Evolutionary conservation across 2,888 invertebrate genomes (phyloP).

Genomic region (Drosophila trichaetosa): DNA sequence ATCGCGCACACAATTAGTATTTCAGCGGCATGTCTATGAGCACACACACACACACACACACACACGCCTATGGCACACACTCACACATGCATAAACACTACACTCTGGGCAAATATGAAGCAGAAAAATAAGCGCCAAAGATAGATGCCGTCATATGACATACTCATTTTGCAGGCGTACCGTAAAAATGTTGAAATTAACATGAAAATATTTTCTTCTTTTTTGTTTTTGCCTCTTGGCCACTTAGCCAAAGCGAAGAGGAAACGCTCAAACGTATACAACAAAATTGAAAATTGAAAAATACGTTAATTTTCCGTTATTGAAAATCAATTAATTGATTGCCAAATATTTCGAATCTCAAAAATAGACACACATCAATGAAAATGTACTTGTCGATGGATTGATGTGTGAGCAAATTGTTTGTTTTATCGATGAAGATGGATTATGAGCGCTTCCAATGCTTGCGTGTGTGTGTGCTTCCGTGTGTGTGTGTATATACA

Average conservation of each 20-base stretch:
- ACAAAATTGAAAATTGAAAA: conserved; percentile 7
- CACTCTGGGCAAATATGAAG: conserved; percentile 15
- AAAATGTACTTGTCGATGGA: conserved; percentile 67
- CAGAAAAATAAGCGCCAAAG: conserved; percentile 60
- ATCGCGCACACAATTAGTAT: conserved; percentile 82
- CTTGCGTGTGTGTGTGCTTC: background rate
- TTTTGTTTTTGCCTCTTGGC: conserved; percentile 19
- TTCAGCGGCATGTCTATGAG: conserved; percentile 73
- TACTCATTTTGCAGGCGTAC: conserved; percentile 69
- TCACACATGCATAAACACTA: background rate
- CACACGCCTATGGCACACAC: conserved; percentile 10
- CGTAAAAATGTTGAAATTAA: conserved; percentile 77
- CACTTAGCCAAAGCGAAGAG: conserved; percentile 42
- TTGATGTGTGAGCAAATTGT: conserved; percentile 72
- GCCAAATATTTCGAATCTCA: conserved; percentile 63
- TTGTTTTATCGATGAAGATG: conserved; percentile 79
- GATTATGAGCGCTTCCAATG: conserved; percentile 67
- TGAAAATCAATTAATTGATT: conserved; percentile 77
- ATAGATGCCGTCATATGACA: conserved; percentile 71
- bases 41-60: conserved; percentile 32
- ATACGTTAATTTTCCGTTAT: conserved; percentile 55
- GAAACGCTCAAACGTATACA: conserved; percentile 55
- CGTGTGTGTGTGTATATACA: background rate
- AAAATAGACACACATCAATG: conserved; percentile 52
- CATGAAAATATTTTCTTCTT: conserved; percentile 52